Evolutionary conservation across 2,888 invertebrate species (phyloP).

Genomic region (Acanthosepion lycidas): DNA sequence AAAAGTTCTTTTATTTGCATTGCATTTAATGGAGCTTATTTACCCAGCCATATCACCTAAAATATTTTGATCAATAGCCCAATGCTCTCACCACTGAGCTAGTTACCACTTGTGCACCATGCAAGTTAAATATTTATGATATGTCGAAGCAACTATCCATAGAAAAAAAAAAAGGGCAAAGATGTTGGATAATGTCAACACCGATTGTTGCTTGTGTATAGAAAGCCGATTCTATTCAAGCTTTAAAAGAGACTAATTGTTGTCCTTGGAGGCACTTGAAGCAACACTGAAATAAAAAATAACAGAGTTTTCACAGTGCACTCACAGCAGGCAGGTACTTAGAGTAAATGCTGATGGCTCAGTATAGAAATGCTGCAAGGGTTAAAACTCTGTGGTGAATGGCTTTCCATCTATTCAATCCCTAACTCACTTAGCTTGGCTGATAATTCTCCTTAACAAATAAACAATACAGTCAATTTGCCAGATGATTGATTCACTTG

Average conservation of each 20-base stretch:
- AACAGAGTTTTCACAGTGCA: background rate
- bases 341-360: background rate
- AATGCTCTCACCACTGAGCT: background rate
- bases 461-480: conserved; percentile 12
- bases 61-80: background rate
- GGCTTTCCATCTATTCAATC: background rate
- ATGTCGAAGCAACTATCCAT: background rate
- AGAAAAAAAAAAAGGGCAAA: background rate
- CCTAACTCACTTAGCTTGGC: background rate
- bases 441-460: background rate
- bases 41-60: background rate
- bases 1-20: too few relatives aligned
- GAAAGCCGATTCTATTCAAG: background rate
- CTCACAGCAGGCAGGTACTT: too few relatives aligned
- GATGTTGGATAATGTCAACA: conserved; percentile 14
- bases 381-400: background rate
- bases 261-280: background rate
- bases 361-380: background rate
- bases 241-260: conserved; percentile 1
- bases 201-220: background rate
- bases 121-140: background rate
- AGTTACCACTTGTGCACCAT: background rate
- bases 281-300: background rate
- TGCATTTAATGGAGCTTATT: too few relatives aligned
- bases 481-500: background rate